A percentile compares a stretch with the other conserved stretches of the same genome.
These are phyloP conservation scores for Lycaena phlaeas DNA, from an alignment of 2,888 invertebrate species.

Conservation along the genomic window DNA sequence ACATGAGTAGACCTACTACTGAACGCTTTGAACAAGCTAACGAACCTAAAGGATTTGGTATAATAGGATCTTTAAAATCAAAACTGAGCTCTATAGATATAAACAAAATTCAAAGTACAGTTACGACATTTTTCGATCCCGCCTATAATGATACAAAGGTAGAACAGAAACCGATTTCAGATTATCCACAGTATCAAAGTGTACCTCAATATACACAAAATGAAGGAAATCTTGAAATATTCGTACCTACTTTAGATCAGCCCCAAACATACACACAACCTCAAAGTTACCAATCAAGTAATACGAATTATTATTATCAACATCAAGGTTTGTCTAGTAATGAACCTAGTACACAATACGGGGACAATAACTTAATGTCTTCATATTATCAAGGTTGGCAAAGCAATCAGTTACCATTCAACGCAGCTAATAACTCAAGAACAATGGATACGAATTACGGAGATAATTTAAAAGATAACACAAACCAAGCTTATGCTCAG, in stretches of 20 bases:
- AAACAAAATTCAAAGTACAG: constrained; percentile 58
- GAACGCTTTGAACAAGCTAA: constrained; percentile 35
- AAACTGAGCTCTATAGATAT: constrained; percentile 58
- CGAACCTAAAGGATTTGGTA: constrained; percentile 47
- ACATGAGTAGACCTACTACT: constrained; percentile 44
- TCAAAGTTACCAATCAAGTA: constrained; percentile 4
- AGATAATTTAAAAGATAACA: background rate
- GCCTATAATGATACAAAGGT: constrained; percentile 42
- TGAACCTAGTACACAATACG: constrained; percentile 4
- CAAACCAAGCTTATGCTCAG: background rate
- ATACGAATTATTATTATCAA: constrained; percentile 10
- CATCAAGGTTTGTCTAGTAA: constrained; percentile 2
- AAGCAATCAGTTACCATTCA: background rate
- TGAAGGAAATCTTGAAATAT: constrained; percentile 16
- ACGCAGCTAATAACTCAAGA: background rate
- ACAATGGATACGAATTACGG: background rate
- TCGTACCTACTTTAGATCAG: constrained; percentile 14
- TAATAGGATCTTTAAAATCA: constrained; percentile 62
- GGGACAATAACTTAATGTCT: constrained; percentile 7
- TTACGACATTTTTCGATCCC: constrained; percentile 65
- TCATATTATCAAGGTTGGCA: constrained; percentile 10
- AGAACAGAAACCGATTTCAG: constrained; percentile 21
- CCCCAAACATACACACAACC: background rate
- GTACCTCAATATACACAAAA: constrained; percentile 11
- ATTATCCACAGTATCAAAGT: constrained; percentile 17